phyloP scores from a whole-genome alignment of 2,797 vertebrate species.

The Lepidocolaptes lacrymiger region DNA sequence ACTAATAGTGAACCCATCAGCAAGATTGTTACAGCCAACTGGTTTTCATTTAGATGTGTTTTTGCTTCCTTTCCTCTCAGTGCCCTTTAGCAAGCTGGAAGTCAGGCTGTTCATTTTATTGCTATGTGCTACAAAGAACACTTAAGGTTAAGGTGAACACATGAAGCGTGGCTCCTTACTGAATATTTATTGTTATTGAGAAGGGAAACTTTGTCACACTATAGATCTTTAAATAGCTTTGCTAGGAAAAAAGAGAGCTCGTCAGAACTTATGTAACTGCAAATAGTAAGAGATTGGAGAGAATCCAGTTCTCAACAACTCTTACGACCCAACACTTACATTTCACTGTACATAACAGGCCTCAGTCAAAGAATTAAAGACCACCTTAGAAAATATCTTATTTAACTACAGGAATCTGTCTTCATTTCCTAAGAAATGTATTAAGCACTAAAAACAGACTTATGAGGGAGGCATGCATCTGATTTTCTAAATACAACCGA shows the following conservation, averaged over 20 bases:
- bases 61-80: slow-evolving; percentile 24
- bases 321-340: neutral
- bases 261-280: neutral
- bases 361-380: neutral
- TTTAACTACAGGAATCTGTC: neutral
- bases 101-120: slow-evolving; percentile 39
- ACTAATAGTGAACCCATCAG: slow-evolving; percentile 16
- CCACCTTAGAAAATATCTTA: neutral
- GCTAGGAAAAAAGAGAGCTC: neutral
- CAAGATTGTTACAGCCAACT: slow-evolving; percentile 28
- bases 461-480: neutral
- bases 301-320: neutral
- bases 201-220: neutral
- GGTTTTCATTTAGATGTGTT: slow-evolving; percentile 24
- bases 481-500: neutral
- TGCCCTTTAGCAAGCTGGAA: slow-evolving; percentile 35
- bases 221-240: neutral
- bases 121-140: neutral
- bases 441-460: neutral
- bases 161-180: neutral
- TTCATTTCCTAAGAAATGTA: neutral
- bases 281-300: neutral
- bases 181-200: neutral
- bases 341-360: neutral
- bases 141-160: neutral